These are phyloP conservation scores for Anadara kagoshimensis DNA, from an alignment of 1,140 invertebrate species.

Conservation along the genomic window DNA sequence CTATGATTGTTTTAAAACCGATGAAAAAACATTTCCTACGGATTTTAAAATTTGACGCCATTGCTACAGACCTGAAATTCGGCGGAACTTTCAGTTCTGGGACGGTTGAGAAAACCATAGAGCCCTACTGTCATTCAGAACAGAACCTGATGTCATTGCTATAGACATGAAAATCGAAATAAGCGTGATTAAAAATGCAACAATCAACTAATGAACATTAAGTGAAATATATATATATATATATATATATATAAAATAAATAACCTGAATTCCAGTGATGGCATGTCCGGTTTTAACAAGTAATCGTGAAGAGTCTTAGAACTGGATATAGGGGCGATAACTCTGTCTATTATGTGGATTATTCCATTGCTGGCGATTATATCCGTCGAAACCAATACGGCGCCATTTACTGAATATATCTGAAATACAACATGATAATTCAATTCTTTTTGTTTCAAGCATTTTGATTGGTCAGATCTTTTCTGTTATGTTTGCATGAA, in stretches of 20 bases:
- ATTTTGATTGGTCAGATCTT: too few species aligned
- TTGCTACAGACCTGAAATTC: too few species aligned
- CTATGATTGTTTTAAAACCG: too few species aligned
- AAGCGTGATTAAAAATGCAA: not conserved
- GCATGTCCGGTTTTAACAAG: slow-evolving; percentile 48
- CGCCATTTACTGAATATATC: slow-evolving; percentile 72
- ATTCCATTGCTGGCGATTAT: slow-evolving; percentile 68
- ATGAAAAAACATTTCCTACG: too few species aligned
- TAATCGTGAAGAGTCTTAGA: slow-evolving; percentile 59
- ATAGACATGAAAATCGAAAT: slow-evolving; percentile 37
- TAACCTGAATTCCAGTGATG: slow-evolving; percentile 57
- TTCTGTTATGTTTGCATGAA: too few species aligned
- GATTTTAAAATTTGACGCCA: too few species aligned
- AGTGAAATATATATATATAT: not conserved
- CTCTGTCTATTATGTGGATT: slow-evolving; percentile 71
- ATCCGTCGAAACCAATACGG: slow-evolving; percentile 61
- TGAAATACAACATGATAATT: slow-evolving; percentile 44
- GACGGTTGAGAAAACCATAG: too few species aligned
- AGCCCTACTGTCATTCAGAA: too few species aligned
- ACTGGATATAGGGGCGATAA: slow-evolving; percentile 67
- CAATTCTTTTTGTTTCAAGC: too few species aligned
- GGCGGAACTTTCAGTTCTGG: too few species aligned
- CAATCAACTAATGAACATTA: not conserved
- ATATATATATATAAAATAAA: too few species aligned
- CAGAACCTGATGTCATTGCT: too few species aligned